These are phyloP conservation scores for Campylomormyrus numenius DNA, from an alignment of 2,113 vertebrate species.

Conservation along the genomic window DNA sequence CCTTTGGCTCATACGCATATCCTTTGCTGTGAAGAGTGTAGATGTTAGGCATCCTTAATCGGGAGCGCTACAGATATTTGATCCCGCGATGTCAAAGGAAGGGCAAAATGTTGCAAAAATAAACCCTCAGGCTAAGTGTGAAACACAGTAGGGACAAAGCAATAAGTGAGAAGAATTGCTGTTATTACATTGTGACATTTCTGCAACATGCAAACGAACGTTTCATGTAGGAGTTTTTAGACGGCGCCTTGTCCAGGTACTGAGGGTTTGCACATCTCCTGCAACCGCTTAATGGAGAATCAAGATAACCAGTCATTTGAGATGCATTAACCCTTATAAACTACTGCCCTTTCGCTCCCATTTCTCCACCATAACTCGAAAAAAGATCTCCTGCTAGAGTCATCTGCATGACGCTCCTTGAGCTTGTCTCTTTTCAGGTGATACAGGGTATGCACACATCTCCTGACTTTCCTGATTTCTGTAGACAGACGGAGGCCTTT, in stretches of 20 bases:
- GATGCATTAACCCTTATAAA: not conserved
- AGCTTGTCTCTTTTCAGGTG: not conserved
- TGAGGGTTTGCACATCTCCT: not conserved
- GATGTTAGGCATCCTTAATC: not conserved
- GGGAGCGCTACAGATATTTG: not conserved
- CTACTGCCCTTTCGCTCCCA: not conserved
- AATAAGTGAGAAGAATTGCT: not conserved
- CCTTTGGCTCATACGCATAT: not conserved
- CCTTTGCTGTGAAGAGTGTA: not conserved
- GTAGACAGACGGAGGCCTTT: not conserved
- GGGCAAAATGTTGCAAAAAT: not conserved
- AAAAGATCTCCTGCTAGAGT: not conserved
- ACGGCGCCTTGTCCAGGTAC: not conserved
- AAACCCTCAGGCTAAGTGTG: not conserved
- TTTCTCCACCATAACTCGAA: not conserved
- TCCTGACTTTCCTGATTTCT: slow-evolving; percentile 22
- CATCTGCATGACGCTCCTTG: not conserved
- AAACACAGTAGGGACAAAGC: slow-evolving; percentile 2
- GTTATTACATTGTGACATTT: not conserved
- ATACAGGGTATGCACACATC: not conserved
- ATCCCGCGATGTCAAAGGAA: not conserved
- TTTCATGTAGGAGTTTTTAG: not conserved
- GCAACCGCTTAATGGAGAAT: slow-evolving; percentile 2
- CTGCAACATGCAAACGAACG: not conserved
- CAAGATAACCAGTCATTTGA: not conserved